phyloP scores from a whole-genome alignment of 1,140 invertebrate species.

The Hylyphantes graminicola region DNA sequence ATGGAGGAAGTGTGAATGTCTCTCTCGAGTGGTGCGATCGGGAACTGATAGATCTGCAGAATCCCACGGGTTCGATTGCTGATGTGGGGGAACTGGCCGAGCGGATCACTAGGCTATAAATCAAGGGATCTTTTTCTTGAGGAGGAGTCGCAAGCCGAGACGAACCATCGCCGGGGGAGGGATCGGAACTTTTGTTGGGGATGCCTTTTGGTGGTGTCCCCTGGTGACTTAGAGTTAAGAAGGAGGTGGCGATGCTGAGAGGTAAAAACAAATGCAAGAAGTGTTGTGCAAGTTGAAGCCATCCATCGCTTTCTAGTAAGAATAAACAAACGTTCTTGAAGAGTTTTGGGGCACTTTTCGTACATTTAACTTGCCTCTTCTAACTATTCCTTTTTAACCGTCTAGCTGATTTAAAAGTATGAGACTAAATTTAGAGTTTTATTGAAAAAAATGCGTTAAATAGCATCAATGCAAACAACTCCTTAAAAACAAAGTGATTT shows the following conservation, averaged over 20 bases:
- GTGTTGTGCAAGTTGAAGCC: no score
- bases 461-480: no score
- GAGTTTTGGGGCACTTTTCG: background rate
- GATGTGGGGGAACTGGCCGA: slow-evolving; percentile 36
- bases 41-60: slow-evolving; percentile 42
- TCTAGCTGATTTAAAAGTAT: no score
- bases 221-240: background rate
- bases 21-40: background rate
- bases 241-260: no score
- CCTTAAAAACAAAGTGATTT: no score
- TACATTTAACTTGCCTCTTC: background rate
- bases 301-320: no score
- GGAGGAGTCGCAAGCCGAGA: no score
- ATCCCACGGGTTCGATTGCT: slow-evolving; percentile 50
- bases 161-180: background rate
- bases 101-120: slow-evolving; percentile 52
- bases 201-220: background rate
- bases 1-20: slow-evolving; percentile 11
- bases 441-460: no score
- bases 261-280: no score
- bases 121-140: slow-evolving; percentile 19
- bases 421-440: no score
- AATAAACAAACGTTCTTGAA: no score
- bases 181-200: background rate
- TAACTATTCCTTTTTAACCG: no score